A percentile compares a stretch with the other conserved stretches of the same genome.
Conservation (phyloP, 2,113 vertebrate species). For the Hemiscyllium ocellatum region DNA sequence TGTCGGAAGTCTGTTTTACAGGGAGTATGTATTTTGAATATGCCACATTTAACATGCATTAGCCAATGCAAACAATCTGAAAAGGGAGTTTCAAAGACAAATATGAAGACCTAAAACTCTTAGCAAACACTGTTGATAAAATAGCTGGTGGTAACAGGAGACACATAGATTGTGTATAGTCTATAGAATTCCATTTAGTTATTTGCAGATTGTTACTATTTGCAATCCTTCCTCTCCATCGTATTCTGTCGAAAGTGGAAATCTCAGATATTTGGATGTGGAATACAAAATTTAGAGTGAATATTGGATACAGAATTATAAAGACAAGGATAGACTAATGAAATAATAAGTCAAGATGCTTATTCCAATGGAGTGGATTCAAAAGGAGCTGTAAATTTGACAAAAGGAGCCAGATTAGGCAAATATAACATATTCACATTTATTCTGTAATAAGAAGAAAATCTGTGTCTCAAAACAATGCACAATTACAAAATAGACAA, state of each 20-base stretch:
- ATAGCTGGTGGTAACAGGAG: slow-evolving; percentile 19
- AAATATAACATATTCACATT: background rate
- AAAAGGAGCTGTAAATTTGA: background rate
- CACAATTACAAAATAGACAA: background rate
- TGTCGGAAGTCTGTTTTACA: slow-evolving; percentile 56
- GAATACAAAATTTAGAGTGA: background rate
- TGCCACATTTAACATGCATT: slow-evolving; percentile 65
- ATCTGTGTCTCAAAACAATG: background rate
- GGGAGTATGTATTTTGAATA: slow-evolving; percentile 53
- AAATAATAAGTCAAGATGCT: background rate
- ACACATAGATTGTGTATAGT: slow-evolving; percentile 2
- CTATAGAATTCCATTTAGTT: slow-evolving; percentile 48
- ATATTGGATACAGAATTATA: background rate
- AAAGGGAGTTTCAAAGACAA: slow-evolving; percentile 53
- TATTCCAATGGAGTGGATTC: background rate
- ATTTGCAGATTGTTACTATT: slow-evolving; percentile 40
- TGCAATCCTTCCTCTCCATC: slow-evolving; percentile 51
- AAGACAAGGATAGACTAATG: background rate
- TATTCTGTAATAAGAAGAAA: background rate
- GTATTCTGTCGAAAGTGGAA: background rate
- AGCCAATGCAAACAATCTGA: slow-evolving; percentile 58
- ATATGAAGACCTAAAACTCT: slow-evolving; percentile 49
- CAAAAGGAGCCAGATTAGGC: background rate
- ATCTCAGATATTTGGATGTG: background rate
- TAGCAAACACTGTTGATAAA: slow-evolving; percentile 48